Evolutionary conservation across 1,140 invertebrate species (phyloP), one percentile per base, ranked within the genome.

Genomic region (Drosophila sturtevanti): DNA sequence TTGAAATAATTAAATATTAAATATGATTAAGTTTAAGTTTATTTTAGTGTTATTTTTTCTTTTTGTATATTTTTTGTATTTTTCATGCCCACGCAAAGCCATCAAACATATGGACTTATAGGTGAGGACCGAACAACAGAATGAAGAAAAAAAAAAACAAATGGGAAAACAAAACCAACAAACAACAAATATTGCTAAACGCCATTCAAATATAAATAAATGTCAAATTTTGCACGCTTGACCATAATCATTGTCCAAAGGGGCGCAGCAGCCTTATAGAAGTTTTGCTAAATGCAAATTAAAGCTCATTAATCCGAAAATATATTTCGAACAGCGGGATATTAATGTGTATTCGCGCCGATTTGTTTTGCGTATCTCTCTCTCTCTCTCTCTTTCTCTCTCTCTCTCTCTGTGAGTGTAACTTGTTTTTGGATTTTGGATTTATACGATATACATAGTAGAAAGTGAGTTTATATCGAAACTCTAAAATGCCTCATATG

Each of bases 1-100:
- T 67, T 79, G 84, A 89, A 87, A 87, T 87, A 89, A 87, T 87
- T 87, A 87, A 87, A 89, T 89, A 89, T 87, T 87, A 87, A 82
- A 79, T 87, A 77, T 87, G 84, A 87, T 87, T 84, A 80, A 69
- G 73, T 69, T 77, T 37, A 41, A 69, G 70, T 69, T 77, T 41
- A 44, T 48, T 66, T 60, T 31, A 31, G 27, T 31, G 27, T 1
- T 31, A 31, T 31, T 31, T 31, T 31, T 24, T 2, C 4, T 2
- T 24, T 24, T 24, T 24, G 4, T 24, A 2, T 24, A 24, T 38
- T 51, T 58, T 24, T 24, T 27, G 5, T 56, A 10, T 68, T 22
- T 72, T 71, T 61, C 22, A 48, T 48, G 67, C 82, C 82, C 82
- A 87, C 82, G 82, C 84, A 68, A 63, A 56, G 70, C 71, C 75